Conservation (phyloP, 2,113 vertebrate genomes). For the Amblyornis subalaris region DNA sequence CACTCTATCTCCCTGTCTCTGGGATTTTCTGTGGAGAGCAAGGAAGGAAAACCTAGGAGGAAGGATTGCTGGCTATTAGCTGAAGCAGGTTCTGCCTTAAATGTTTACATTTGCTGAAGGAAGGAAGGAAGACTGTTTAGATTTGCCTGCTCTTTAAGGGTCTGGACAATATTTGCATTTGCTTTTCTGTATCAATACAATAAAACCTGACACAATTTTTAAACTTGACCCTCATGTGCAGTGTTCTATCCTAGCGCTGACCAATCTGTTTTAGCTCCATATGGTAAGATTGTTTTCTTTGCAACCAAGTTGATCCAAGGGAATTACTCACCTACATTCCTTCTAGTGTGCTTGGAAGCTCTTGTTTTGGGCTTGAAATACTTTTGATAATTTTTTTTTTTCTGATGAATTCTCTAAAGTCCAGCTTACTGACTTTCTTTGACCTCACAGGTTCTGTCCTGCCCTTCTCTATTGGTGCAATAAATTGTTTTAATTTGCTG, state of each 20-base stretch:
- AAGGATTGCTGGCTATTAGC: not conserved
- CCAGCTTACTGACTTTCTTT: not conserved
- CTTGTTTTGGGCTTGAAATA: not conserved
- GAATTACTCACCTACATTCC: conserved; percentile 20
- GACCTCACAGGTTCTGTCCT: conserved; percentile 31
- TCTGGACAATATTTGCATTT: conserved; percentile 47
- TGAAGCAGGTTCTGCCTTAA: not conserved
- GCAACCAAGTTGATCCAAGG: not conserved
- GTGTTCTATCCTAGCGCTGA: not conserved
- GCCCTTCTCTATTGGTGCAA: not conserved
- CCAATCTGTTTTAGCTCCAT: not conserved
- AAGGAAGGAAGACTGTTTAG: conserved; percentile 45
- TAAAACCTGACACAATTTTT: not conserved
- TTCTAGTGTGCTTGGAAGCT: conserved; percentile 15
- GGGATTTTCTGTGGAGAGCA: not conserved
- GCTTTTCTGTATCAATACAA: not conserved
- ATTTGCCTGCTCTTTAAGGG: conserved; percentile 19
- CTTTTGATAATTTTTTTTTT: not conserved
- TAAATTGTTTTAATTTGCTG: conserved; percentile 49
- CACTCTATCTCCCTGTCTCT: not conserved
- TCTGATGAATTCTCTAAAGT: not conserved
- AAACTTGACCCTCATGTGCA: not conserved
- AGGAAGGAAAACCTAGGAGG: not conserved
- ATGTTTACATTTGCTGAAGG: conserved; percentile 48
- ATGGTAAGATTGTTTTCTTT: not conserved